phyloP scores from a whole-genome alignment of 2,797 vertebrate genomes.

The Spinus olivaceus region DNA sequence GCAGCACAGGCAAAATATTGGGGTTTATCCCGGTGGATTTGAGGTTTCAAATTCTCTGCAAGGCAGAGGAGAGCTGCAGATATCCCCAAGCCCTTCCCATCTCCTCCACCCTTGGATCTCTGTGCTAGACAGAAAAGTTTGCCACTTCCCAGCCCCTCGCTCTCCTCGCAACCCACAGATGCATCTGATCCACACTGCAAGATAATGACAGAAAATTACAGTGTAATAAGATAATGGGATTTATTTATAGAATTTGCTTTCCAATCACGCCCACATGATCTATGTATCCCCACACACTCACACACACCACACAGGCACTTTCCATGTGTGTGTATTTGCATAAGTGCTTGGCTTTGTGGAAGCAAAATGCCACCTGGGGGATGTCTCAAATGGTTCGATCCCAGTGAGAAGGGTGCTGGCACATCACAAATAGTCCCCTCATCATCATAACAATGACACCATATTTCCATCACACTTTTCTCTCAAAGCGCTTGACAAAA shows the following conservation, averaged over 20 bases:
- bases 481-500: not conserved
- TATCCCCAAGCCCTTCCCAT: not conserved
- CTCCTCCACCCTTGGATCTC: not conserved
- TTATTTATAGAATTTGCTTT: conserved; percentile 67
- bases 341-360: conserved; percentile 60
- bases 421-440: conserved; percentile 45
- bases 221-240: conserved; percentile 64
- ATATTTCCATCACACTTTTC: conserved; percentile 20
- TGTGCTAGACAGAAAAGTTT: not conserved
- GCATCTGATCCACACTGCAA: conserved; percentile 48
- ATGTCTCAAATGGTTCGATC: conserved; percentile 37
- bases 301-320: not conserved
- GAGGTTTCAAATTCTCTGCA: not conserved
- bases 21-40: accelerated
- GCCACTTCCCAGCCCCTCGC: conserved; percentile 46
- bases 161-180: conserved; percentile 49
- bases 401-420: conserved; percentile 17
- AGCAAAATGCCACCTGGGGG: conserved; percentile 58
- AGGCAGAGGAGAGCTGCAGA: not conserved
- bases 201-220: conserved; percentile 67
- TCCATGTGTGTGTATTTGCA: conserved; percentile 38
- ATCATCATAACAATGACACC: conserved; percentile 60
- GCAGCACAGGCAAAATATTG: not conserved
- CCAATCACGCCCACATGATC: conserved; percentile 35
- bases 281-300: not conserved